Base-by-base conservation (phyloP, 2,797 vertebrate genomes). In the Myotis findleyi region DNA sequence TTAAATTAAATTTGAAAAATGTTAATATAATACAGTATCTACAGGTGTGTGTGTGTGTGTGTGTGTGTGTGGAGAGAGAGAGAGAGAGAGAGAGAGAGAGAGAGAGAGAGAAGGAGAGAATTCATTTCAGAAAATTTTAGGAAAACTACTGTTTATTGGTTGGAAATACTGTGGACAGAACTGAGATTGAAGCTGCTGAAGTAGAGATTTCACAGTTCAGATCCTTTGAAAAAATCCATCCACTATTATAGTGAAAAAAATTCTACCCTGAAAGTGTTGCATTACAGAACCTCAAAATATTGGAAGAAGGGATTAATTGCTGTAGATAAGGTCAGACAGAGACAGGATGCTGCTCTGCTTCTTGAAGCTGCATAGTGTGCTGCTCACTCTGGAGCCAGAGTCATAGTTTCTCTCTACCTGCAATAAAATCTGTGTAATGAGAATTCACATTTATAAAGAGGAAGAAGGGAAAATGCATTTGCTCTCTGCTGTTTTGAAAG, bases 401-500 rank as follows among this genome's bases (percentile, higher is more conserved):
- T 73, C 51, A 36, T 71, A 51, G 33, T 62, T 36, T 93, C 68
- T 66, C 30, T 88, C 27, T 66, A 94, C 27, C 27, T 68, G 68
- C 76, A 87, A 47, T 62, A 80, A 83, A 88, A 66, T 83, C 25
- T 53, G 18, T 91, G 25, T 95, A 69, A 87, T 73, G 66, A 87
- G 17, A 90, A 95, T 91, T 83, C 18, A 89, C 53, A 77, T 59
- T 93, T 71, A 72, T 71, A 77, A 94, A 69, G 76, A 92, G 9
- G 59, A 72, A 80, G 57, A 93, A 84, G 44, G 72, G n/a, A 36
- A 95, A 93, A 90, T 49, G 21, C 72, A 90, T 96, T 82, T 88
- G 55, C 30, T 59, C 23, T 87, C 33, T 87, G 33, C n/a, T 95
- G 1, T 94, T 96, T 92, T 82, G 91, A 89, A 82, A 87, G 68